A percentile compares a stretch with the other conserved stretches of the same genome.
These are phyloP conservation scores for Monochamus alternatus DNA, from an alignment of 2,888 invertebrate genomes.

Conservation along the genomic window DNA sequence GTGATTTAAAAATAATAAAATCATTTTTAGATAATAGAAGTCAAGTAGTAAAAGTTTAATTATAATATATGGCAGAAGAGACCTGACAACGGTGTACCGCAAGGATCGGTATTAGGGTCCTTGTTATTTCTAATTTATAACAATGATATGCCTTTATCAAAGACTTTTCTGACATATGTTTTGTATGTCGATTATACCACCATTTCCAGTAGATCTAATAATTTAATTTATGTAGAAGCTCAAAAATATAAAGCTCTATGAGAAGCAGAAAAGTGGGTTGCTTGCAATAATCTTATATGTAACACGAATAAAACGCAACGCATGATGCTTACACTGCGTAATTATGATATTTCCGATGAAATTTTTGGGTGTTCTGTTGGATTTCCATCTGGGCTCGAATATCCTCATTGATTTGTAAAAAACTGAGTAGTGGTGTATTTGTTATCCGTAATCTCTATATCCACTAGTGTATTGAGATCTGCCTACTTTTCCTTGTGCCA, in stretches of 20 bases:
- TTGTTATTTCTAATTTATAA: neutral
- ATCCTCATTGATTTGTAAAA: neutral
- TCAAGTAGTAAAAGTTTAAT: constrained; percentile 8
- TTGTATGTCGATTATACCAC: constrained; percentile 5
- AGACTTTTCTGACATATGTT: neutral
- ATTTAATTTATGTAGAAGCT: neutral
- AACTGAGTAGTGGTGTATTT: constrained; percentile 1
- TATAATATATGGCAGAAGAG: neutral
- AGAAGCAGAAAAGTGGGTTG: neutral
- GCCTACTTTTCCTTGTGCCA: constrained; percentile 1
- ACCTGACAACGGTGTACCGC: neutral
- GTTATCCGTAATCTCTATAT: neutral
- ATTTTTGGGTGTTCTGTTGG: neutral
- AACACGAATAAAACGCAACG: neutral
- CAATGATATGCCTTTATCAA: neutral
- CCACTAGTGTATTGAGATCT: constrained; percentile 8
- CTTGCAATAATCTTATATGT: neutral
- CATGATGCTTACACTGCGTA: no score
- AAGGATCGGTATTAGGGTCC: neutral
- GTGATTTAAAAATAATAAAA: neutral
- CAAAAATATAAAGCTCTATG: neutral
- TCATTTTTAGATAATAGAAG: constrained; percentile 1
- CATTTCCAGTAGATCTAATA: neutral
- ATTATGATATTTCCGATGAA: no score
- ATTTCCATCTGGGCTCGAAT: constrained; percentile 5